Evolutionary conservation across 2,113 vertebrate genomes (phyloP), one percentile per base, ranked within the genome.

Genomic region (human (Homo sapiens)): DNA sequence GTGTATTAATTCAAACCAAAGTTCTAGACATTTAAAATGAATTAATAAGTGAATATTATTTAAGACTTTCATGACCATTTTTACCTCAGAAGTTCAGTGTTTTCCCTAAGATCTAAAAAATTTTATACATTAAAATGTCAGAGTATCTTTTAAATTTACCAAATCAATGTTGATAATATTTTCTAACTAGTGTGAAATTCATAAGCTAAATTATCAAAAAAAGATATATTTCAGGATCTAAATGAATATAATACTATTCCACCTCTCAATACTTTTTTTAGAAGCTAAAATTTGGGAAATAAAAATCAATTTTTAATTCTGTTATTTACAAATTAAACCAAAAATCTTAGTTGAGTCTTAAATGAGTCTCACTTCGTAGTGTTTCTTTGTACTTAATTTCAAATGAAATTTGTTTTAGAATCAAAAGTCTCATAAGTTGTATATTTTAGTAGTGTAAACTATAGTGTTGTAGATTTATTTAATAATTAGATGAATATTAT

Each of bases 11-110:
- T 92, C 48, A 95, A 78, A 72, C 32, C 25, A 86, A 66, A 14
- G 13, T 68, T 93, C 95, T 25, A 94, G 48, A 84, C 27, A 90
- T 86, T 96, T 83, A 59, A 86, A 78, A 55, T 92, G 27, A 1
- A 75, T 89, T 88, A 66, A 38, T n/a, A 78, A 79, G 12, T 61
- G 64, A 93, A 76, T 92, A 68, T 6, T 68, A 70, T 64, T 83
- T 89, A 72, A 91, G 23, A 68, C 50, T 79, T 90, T 94, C 3
- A 38, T 38, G 25, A 95, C 70, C 30, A 45, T 43, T 35, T 94
- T 91, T 80, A 35, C 11, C 16, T 73, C 18, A 66, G 43, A 93
- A 91, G 8, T 72, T 85, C 22, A 73, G 4, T 93, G 23, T 90
- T 92, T 92, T 87, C 2, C 8, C 16, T 55, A 16, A 70, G 3